Base-by-base conservation (phyloP, 2,113 vertebrate genomes). In the Oceanites oceanicus region DNA sequence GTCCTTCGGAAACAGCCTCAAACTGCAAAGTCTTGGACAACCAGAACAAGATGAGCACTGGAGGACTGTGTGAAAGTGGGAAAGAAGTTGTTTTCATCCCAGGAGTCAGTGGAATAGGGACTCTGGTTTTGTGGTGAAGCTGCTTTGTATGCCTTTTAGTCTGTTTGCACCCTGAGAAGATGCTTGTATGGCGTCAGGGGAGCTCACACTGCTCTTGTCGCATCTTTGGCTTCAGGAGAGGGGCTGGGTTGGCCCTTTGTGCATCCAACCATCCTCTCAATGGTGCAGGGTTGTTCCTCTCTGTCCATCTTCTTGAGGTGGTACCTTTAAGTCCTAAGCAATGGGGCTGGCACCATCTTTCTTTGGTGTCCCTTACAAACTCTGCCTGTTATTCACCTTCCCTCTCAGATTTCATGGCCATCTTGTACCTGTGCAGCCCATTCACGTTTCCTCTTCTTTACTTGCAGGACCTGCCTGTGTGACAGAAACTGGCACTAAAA, bases 171-270 rank as follows among this genome's bases (percentile, higher is more conserved):
- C 22, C 6, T 45, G 49, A 85, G 62, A 92, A 59, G 13, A 65
- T 1, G 4, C 22, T 81, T 7, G 3, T 34, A 9, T 25, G 32
- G 71, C 2, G 2, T 49, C 26, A 68, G 49, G 53, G 42, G 45
- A 91, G 55, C 13, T 86, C 47, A 52, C 17, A 2, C 13, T 61
- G 14, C 49, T 63, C 34, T 77, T 73, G 34, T 22, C 63, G 30
- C 1, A 0, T 70, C 21, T 73, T 50, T 87, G 44, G 13, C 59
- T 65, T 86, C 34, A 79, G 66, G 50, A 53, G 11, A 75, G 44
- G 11, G 20, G 4, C 62, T 86, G 52, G 22, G 5, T 42, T 86
- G 45, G 42, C 25, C 16, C 25, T 73, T 50, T 0, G 0, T 42
- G 36, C 38, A 90, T 42, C 63, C 63, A 56, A 2, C 26, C n/a